A percentile compares a stretch with the other conserved stretches of the same genome.
phyloP scores from a whole-genome alignment of 1,140 invertebrate genomes.

The Tetragonula clypearis region DNA sequence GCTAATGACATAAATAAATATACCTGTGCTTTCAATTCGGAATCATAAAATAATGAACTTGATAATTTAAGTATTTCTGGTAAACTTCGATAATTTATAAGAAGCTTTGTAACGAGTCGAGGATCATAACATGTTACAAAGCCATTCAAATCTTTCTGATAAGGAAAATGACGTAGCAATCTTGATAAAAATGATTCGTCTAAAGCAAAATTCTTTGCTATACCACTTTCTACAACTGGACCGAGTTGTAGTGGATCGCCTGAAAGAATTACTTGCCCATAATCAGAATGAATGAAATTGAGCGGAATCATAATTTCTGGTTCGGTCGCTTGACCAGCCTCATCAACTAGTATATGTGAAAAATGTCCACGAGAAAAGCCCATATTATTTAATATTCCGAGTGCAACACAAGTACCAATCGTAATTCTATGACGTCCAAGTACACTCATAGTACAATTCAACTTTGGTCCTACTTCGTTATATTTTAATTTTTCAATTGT shows the following conservation, averaged over 20 bases:
- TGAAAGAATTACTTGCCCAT: conserved; percentile 89
- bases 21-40: conserved; percentile 84
- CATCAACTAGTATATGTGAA: conserved; percentile 94
- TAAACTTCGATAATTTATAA: conserved; percentile 91
- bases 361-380: conserved; percentile 89
- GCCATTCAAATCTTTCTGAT: conserved; percentile 84
- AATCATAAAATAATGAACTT: conserved; percentile 92
- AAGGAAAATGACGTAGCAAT: conserved; percentile 85
- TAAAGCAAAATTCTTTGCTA: conserved; percentile 86
- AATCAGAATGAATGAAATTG: conserved; percentile 77
- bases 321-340: conserved; percentile 95
- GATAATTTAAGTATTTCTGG: conserved; percentile 88
- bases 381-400: conserved; percentile 87
- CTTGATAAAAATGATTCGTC: conserved; percentile 88
- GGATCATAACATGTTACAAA: conserved; percentile 86
- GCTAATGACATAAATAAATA: conserved; percentile 40
- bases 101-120: conserved; percentile 86
- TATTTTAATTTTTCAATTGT: conserved; percentile 71
- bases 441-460: conserved; percentile 82
- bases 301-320: conserved; percentile 93
- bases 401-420: conserved; percentile 90
- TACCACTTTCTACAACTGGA: conserved; percentile 88
- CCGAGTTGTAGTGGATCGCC: conserved; percentile 97
- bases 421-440: conserved; percentile 89
- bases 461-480: conserved; percentile 76